These are phyloP conservation scores for Caradrina clavipalpis DNA, from an alignment of 2,888 invertebrate genomes.

Conservation along the genomic window DNA sequence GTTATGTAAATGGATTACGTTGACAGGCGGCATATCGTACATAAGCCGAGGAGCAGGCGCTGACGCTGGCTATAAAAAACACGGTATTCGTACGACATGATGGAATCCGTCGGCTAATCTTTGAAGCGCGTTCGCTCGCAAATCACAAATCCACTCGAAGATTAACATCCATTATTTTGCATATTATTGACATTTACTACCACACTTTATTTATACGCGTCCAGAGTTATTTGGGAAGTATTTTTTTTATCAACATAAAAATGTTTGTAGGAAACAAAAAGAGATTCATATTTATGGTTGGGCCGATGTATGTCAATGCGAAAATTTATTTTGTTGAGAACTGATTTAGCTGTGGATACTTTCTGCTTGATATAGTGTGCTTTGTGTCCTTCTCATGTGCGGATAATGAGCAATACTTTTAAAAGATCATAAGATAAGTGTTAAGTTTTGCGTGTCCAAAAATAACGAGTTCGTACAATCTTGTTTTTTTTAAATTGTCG, in stretches of 20 bases:
- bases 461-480: slow-evolving; percentile 55
- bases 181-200: slow-evolving; percentile 91
- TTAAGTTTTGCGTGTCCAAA: slow-evolving; percentile 55
- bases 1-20: slow-evolving; percentile 55
- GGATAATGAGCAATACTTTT: slow-evolving; percentile 75
- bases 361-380: slow-evolving; percentile 81
- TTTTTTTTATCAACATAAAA: slow-evolving; percentile 88
- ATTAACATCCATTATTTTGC: slow-evolving; percentile 90
- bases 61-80: slow-evolving; percentile 59
- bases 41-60: slow-evolving; percentile 44
- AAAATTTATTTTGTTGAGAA: slow-evolving; percentile 87
- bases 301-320: slow-evolving; percentile 88
- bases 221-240: slow-evolving; percentile 89
- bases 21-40: slow-evolving; percentile 44
- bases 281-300: slow-evolving; percentile 85
- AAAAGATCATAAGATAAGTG: slow-evolving; percentile 70
- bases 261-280: slow-evolving; percentile 88
- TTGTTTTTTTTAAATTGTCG: slow-evolving; percentile 64
- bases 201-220: slow-evolving; percentile 88
- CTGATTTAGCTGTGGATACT: slow-evolving; percentile 82
- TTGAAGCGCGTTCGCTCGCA: slow-evolving; percentile 85
- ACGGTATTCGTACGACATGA: slow-evolving; percentile 59
- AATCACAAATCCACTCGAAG: slow-evolving; percentile 85
- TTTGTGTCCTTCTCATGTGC: slow-evolving; percentile 74
- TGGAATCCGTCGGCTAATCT: slow-evolving; percentile 84